Evolutionary conservation across 2,797 vertebrate genomes (phyloP).

Genomic region (Hippopotamyrus pictus): DNA sequence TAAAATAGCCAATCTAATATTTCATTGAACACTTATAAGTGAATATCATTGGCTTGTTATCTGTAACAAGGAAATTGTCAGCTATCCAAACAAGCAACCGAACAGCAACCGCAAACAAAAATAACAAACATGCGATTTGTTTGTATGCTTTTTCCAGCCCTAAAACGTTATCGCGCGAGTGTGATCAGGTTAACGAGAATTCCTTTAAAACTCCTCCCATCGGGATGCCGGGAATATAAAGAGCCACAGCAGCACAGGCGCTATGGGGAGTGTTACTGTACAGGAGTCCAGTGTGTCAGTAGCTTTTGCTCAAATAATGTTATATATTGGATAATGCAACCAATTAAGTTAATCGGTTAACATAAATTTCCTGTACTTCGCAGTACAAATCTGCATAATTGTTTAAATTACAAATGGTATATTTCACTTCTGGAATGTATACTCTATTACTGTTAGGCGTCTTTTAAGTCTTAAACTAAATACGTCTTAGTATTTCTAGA

Average conservation of each 20-base stretch:
- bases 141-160: background rate
- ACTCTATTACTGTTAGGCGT: background rate
- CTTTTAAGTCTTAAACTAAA: background rate
- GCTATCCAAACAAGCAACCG: background rate
- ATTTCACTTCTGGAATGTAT: background rate
- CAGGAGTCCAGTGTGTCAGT: background rate
- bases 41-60: background rate
- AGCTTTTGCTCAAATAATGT: background rate
- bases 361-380: background rate
- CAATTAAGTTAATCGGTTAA: background rate
- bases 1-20: background rate
- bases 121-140: background rate
- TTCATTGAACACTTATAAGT: background rate
- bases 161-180: constrained; percentile 17
- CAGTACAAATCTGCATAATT: background rate
- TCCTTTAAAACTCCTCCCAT: background rate
- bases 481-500: background rate
- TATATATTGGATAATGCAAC: background rate
- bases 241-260: background rate
- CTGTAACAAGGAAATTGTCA: background rate
- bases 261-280: background rate
- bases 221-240: background rate
- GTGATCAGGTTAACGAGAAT: constrained; percentile 22
- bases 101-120: constrained; percentile 6
- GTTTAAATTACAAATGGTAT: background rate